These are phyloP conservation scores for Coenonympha arcania DNA, from an alignment of 2,888 invertebrate genomes.

Conservation along the genomic window DNA sequence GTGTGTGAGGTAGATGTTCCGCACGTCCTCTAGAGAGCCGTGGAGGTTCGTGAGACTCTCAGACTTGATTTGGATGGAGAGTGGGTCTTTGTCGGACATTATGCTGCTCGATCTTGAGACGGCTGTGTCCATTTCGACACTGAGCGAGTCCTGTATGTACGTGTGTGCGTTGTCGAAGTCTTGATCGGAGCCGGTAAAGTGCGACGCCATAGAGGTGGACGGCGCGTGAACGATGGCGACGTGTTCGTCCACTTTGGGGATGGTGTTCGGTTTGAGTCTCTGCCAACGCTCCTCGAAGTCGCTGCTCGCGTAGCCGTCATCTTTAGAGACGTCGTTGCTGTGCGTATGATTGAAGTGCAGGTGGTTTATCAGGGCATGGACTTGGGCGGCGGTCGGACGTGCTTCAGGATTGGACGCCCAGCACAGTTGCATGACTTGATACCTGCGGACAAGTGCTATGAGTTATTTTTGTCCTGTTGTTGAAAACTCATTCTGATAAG, in stretches of 20 bases:
- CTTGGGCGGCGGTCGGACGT: constrained; percentile 53
- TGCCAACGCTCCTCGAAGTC: constrained; percentile 85
- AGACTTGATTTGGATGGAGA: constrained; percentile 60
- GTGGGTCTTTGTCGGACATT: constrained; percentile 60
- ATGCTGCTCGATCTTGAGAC: constrained; percentile 62
- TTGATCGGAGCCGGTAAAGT: constrained; percentile 52
- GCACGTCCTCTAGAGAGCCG: constrained; percentile 78
- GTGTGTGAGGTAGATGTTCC: constrained; percentile 65
- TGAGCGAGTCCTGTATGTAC: constrained; percentile 48
- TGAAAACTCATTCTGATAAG: too few species aligned
- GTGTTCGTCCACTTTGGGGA: constrained; percentile 74
- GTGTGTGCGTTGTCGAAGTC: constrained; percentile 45
- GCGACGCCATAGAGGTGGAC: constrained; percentile 47
- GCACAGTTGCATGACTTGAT: constrained; percentile 82
- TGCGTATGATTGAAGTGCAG: constrained; percentile 52
- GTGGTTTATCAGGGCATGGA: constrained; percentile 61
- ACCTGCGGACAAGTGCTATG: constrained; percentile 66
- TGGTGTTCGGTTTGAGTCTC: constrained; percentile 77
- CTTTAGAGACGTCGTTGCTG: constrained; percentile 31
- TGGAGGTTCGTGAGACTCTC: constrained; percentile 78
- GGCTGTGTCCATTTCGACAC: constrained; percentile 54
- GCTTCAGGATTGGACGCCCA: constrained; percentile 65
- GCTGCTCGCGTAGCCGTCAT: constrained; percentile 43
- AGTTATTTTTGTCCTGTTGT: not conserved
- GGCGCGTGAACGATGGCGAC: constrained; percentile 63